phyloP scores from a whole-genome alignment of 2,113 vertebrate species.

The Tyrannus savana region DNA sequence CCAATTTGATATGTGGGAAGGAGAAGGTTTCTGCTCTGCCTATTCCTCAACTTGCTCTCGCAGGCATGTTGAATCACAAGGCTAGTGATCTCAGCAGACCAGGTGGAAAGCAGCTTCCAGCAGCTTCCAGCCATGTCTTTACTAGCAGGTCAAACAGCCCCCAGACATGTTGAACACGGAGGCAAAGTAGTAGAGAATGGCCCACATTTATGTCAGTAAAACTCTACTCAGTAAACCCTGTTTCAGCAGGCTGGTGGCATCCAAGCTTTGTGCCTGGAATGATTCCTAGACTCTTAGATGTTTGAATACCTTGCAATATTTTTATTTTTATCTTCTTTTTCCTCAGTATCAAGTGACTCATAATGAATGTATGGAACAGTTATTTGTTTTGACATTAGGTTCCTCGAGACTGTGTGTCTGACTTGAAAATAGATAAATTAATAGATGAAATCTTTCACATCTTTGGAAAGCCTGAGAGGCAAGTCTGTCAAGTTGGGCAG shows the following conservation, averaged over 20 bases:
- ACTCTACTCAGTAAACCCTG: not conserved
- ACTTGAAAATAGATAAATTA: not conserved
- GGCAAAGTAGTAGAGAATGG: not conserved
- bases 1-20: not conserved
- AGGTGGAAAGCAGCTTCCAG: not conserved
- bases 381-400: not conserved
- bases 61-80: not conserved
- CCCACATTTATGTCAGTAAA: not conserved
- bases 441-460: not conserved
- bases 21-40: not conserved
- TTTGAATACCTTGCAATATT: not conserved
- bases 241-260: not conserved
- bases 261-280: not conserved
- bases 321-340: not conserved
- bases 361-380: not conserved
- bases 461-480: not conserved
- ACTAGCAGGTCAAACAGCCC: not conserved
- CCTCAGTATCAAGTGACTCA: not conserved
- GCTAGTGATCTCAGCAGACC: not conserved
- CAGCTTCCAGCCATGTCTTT: not conserved
- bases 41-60: not conserved
- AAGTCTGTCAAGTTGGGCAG: not conserved
- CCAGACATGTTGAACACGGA: rapidly evolving
- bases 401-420: not conserved
- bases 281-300: not conserved